phyloP scores from a whole-genome alignment of 2,797 vertebrate genomes.

The Pogoniulus pusillus region DNA sequence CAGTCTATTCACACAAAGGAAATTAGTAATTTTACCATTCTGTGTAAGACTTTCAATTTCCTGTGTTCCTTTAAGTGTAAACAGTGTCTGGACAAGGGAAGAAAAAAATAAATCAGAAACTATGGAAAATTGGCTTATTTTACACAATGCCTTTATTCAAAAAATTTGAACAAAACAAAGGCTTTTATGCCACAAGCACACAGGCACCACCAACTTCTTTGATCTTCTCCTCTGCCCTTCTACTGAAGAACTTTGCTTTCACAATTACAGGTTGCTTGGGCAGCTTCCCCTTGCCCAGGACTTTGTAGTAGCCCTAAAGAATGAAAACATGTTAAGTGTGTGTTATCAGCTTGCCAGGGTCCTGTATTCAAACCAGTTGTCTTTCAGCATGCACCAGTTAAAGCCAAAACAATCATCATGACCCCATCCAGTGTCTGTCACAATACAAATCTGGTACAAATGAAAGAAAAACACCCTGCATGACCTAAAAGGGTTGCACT shows the following conservation, averaged over 20 bases:
- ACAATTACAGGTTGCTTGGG: conserved; percentile 91
- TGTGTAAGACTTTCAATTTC: not conserved
- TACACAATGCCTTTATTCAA: conserved; percentile 53
- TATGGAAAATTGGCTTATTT: not conserved
- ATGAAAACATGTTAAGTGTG: not conserved
- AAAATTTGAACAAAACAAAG: conserved; percentile 34
- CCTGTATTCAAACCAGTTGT: not conserved
- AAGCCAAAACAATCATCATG: not conserved
- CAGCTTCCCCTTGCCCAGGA: conserved; percentile 91
- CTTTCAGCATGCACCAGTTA: not conserved
- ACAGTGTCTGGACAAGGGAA: not conserved
- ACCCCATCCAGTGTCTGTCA: not conserved
- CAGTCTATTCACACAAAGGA: not conserved
- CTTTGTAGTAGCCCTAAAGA: conserved; percentile 89
- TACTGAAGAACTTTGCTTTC: conserved; percentile 96
- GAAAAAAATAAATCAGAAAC: not conserved
- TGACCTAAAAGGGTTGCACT: not conserved
- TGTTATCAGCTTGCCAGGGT: not conserved
- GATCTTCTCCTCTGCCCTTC: conserved; percentile 91
- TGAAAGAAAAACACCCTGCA: not conserved
- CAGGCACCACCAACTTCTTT: conserved; percentile 89
- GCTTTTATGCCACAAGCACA: conserved; percentile 85
- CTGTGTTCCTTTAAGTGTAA: not conserved
- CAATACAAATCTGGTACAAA: not conserved
- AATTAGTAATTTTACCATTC: not conserved